phyloP scores from a whole-genome alignment of 2,797 vertebrate genomes.

The Pseudochromis fuscus region DNA sequence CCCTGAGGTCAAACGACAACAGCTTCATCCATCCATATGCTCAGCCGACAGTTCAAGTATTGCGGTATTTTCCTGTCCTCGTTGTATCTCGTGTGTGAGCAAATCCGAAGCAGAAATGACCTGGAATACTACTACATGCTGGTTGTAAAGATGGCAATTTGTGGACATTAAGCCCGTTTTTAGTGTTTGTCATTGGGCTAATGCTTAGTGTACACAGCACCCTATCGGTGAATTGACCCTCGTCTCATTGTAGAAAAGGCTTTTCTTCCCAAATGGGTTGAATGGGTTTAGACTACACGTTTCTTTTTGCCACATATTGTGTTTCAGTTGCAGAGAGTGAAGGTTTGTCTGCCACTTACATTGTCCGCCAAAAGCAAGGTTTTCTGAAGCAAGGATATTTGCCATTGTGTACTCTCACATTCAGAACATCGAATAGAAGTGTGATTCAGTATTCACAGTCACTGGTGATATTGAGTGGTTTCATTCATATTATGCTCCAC shows the following conservation, averaged over 20 bases:
- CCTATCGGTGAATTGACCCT: conserved; percentile 24
- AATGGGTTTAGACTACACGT: conserved; percentile 18
- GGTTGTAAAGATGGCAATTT: conserved; percentile 37
- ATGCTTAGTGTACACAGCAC: conserved; percentile 24
- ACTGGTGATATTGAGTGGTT: conserved; percentile 26
- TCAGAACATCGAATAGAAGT: conserved; percentile 45
- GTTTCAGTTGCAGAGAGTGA: conserved; percentile 34
- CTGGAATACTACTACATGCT: background rate
- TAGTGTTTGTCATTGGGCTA: conserved; percentile 28
- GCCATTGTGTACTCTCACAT: conserved; percentile 39
- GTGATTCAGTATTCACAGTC: conserved; percentile 29
- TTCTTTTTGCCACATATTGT: conserved; percentile 50
- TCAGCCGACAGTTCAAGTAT: conserved; percentile 55
- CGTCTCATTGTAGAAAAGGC: conserved; percentile 37
- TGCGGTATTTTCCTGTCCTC: conserved; percentile 34
- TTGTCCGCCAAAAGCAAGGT: conserved; percentile 43
- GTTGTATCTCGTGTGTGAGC: conserved; percentile 18
- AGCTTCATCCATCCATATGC: conserved; percentile 68
- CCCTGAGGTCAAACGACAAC: conserved; percentile 75
- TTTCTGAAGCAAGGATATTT: conserved; percentile 55
- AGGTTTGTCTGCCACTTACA: conserved; percentile 45
- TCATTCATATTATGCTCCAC: conserved; percentile 27
- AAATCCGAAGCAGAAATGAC: background rate
- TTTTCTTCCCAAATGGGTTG: conserved; percentile 34
- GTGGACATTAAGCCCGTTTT: conserved; percentile 23